Evolutionary conservation across 1,140 invertebrate genomes (phyloP).

Genomic region (Lethrus apterus): DNA sequence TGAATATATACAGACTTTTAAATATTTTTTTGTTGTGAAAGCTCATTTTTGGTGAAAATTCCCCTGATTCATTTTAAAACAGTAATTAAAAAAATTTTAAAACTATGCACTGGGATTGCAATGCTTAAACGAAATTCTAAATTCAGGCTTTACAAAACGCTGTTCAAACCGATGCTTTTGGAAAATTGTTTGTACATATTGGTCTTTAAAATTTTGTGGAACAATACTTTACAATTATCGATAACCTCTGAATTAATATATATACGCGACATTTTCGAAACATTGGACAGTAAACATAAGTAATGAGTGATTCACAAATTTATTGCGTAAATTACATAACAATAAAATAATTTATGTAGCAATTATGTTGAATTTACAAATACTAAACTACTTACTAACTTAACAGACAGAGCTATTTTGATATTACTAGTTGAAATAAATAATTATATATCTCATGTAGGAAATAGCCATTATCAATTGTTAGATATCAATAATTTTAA

Average conservation of each 20-base stretch:
- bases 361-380: not conserved
- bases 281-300: too few species aligned
- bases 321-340: not conserved
- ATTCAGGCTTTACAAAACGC: slow-evolving; percentile 6
- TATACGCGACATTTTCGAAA: too few species aligned
- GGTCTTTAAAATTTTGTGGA: slow-evolving; percentile 4
- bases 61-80: not conserved
- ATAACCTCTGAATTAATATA: not conserved
- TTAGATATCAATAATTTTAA: not conserved
- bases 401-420: not conserved
- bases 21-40: slow-evolving; percentile 1
- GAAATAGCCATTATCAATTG: not conserved
- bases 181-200: slow-evolving; percentile 4
- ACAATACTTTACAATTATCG: slow-evolving; percentile 11
- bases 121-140: not conserved
- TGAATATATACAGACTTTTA: slow-evolving; percentile 1
- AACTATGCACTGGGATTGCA: not conserved
- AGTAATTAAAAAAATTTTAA: not conserved
- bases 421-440: too few species aligned
- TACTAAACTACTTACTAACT: not conserved
- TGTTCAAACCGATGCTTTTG: not conserved
- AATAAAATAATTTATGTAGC: slow-evolving; percentile 10
- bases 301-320: too few species aligned
- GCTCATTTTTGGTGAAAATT: slow-evolving; percentile 3
- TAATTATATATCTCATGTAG: too few species aligned